Conservation (phyloP, 2,888 invertebrate species). For the Drosophila longiperda region DNA sequence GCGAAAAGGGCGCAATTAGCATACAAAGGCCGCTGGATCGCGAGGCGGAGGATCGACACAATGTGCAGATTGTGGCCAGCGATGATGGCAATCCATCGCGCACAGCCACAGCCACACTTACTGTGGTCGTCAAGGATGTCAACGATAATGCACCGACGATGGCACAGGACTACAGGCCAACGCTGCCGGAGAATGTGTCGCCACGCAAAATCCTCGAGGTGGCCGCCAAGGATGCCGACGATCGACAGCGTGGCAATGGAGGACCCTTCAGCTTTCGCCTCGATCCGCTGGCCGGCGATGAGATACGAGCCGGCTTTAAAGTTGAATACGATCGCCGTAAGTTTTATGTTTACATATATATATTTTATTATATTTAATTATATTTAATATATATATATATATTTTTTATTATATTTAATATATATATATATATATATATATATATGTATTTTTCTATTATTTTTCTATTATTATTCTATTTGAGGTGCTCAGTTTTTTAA, state of each 20-base stretch:
- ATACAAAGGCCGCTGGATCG: conserved; percentile 96
- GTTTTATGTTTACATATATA: conserved; percentile 74
- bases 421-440: too few species aligned
- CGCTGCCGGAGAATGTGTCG: conserved; percentile 95
- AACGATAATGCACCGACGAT: conserved; percentile 97
- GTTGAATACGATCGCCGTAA: conserved; percentile 97
- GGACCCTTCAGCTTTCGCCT: conserved; percentile 97
- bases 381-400: too few species aligned
- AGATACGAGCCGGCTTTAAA: conserved; percentile 96
- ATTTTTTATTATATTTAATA: too few species aligned
- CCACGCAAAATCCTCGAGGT: conserved; percentile 96
- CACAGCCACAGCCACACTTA: conserved; percentile 95
- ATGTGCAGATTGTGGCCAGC: conserved; percentile 96
- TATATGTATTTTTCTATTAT: too few species aligned
- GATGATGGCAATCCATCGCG: conserved; percentile 96
- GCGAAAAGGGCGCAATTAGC: conserved; percentile 96
- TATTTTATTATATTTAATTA: too few species aligned
- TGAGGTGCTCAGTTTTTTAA: too few species aligned
- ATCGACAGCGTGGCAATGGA: conserved; percentile 95
- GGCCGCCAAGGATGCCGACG: conserved; percentile 95
- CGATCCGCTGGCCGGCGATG: conserved; percentile 96
- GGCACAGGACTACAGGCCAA: conserved; percentile 94
- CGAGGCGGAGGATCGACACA: conserved; percentile 96
- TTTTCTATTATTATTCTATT: too few species aligned
- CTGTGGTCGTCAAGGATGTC: conserved; percentile 96